These are phyloP conservation scores for Oegoconia quadripuncta DNA, from an alignment of 2,888 invertebrate genomes.

Conservation along the genomic window DNA sequence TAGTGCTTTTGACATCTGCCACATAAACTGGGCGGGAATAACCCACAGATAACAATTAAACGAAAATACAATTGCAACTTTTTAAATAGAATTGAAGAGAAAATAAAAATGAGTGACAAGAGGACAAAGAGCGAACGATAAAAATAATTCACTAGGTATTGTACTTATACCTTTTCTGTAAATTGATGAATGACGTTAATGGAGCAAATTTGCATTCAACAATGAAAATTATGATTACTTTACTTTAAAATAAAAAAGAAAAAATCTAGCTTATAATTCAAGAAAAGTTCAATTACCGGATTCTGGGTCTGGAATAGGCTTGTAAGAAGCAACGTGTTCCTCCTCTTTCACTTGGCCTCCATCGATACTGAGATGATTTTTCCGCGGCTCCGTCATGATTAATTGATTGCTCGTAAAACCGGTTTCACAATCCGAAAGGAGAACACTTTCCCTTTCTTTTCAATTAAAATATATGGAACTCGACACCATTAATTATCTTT, in stretches of 20 bases:
- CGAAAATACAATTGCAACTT: constrained; percentile 14
- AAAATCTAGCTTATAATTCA: not conserved
- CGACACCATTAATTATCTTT: constrained; percentile 30
- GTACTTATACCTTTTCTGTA: no score
- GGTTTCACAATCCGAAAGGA: constrained; percentile 34
- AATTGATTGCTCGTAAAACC: constrained; percentile 37
- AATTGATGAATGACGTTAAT: not conserved
- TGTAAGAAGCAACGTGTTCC: constrained; percentile 74
- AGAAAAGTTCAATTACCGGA: constrained; percentile 56
- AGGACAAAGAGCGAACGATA: no score
- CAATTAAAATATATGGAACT: constrained; percentile 28
- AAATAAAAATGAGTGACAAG: no score
- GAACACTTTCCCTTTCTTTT: constrained; percentile 40
- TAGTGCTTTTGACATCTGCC: constrained; percentile 35
- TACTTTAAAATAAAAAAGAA: not conserved
- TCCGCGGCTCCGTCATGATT: constrained; percentile 65
- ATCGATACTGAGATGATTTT: constrained; percentile 66
- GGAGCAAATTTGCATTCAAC: not conserved
- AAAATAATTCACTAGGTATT: no score
- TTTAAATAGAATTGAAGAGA: no score
- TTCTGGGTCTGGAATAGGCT: constrained; percentile 78
- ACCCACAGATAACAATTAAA: constrained; percentile 9
- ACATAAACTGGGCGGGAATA: constrained; percentile 22
- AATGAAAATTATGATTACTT: not conserved
- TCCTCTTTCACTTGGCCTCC: constrained; percentile 72